Evolutionary conservation across 2,113 vertebrate species (phyloP).

Genomic region (Kryptolebias marmoratus): DNA sequence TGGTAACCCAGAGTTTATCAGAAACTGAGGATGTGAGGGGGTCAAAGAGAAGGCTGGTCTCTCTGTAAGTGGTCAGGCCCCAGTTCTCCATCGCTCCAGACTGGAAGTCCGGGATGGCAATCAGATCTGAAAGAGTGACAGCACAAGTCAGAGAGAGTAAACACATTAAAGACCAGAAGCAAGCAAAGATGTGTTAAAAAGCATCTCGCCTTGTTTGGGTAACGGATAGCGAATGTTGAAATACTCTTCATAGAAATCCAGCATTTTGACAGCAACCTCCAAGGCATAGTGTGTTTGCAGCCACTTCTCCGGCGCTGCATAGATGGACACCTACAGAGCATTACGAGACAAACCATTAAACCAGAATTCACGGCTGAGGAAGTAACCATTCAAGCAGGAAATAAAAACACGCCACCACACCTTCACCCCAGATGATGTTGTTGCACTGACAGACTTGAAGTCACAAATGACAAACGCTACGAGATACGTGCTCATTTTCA

Average conservation of each 20-base stretch:
- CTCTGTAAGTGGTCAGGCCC: constrained; percentile 81
- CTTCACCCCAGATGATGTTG: constrained; percentile 79
- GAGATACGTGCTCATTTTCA: constrained; percentile 83
- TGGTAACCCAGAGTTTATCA: constrained; percentile 79
- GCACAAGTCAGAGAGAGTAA: not conserved
- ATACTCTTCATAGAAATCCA: constrained; percentile 84
- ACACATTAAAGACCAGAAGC: not conserved
- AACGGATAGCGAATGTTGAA: constrained; percentile 83
- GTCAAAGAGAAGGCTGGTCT: constrained; percentile 79
- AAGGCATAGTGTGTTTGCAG: constrained; percentile 80
- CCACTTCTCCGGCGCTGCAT: constrained; percentile 79
- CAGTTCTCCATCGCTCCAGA: constrained; percentile 83
- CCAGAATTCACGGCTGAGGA: not conserved
- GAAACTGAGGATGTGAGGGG: constrained; percentile 71
- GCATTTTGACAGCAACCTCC: constrained; percentile 80
- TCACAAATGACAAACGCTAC: constrained; percentile 82
- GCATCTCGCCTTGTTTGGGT: constrained; percentile 79
- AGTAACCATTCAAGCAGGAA: not conserved
- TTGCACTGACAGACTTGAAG: constrained; percentile 77
- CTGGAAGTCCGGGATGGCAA: constrained; percentile 81
- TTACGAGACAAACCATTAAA: not conserved
- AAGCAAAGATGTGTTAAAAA: not conserved
- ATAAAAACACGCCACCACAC: constrained; percentile 36
- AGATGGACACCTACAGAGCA: constrained; percentile 78
- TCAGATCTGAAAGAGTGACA: constrained; percentile 69